phyloP scores from a whole-genome alignment of 2,113 vertebrate species.

The Triplophysa siluroides region DNA sequence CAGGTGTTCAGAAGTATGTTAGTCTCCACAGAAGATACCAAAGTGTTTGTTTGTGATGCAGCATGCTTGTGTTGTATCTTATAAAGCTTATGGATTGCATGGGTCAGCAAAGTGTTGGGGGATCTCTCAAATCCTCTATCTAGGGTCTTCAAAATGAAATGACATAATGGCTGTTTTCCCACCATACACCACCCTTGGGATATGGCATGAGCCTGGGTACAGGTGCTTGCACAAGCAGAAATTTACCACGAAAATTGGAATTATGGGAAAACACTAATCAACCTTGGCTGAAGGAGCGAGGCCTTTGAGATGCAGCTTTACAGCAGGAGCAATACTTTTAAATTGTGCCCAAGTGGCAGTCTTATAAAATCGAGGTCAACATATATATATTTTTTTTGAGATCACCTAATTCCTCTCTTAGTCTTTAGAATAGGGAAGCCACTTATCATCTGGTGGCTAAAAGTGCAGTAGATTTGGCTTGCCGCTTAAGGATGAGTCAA shows the following conservation, averaged over 20 bases:
- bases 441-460: not conserved
- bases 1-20: not conserved
- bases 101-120: constrained; percentile 74
- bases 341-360: constrained; percentile 65
- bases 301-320: constrained; percentile 62
- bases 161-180: constrained; percentile 68
- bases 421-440: constrained; percentile 9
- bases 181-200: constrained; percentile 67
- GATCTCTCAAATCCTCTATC: constrained; percentile 53
- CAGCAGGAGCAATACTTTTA: constrained; percentile 63
- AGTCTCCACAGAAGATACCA: not conserved
- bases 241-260: constrained; percentile 75
- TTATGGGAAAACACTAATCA: constrained; percentile 70
- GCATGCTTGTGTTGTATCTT: constrained; percentile 74
- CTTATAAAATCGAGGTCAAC: constrained; percentile 50
- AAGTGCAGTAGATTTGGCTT: not conserved
- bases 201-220: constrained; percentile 58
- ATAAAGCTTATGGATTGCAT: constrained; percentile 76
- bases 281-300: constrained; percentile 67
- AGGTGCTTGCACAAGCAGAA: constrained; percentile 67
- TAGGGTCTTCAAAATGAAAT: constrained; percentile 71
- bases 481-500: not conserved
- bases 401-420: not conserved
- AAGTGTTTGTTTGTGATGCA: constrained; percentile 18
- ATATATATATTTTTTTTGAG: no score